A percentile compares a stretch with the other conserved stretches of the same genome.
Evolutionary conservation across 2,888 invertebrate genomes (phyloP).

Genomic region (Chymomyza amoena): DNA sequence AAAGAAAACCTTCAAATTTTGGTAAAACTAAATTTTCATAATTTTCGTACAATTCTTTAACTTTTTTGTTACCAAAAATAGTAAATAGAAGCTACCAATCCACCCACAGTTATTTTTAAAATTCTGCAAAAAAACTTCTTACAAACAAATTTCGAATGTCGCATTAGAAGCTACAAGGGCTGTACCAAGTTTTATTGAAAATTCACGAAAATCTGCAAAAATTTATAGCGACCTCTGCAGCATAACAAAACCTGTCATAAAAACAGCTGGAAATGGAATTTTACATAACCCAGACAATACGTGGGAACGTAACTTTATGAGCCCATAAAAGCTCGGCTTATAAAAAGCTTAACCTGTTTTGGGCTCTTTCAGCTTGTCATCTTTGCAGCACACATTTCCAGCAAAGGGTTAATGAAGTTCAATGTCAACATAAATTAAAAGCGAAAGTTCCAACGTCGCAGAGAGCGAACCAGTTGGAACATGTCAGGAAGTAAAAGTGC

Average conservation of each 20-base stretch:
- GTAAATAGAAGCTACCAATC: no score
- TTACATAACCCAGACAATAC: neutral
- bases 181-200: no score
- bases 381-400: slow-evolving; percentile 24
- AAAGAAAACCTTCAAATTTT: no score
- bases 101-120: no score
- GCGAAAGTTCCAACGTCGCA: slow-evolving; percentile 37
- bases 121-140: no score
- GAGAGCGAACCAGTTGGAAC: neutral
- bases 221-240: no score
- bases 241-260: neutral
- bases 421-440: slow-evolving; percentile 40
- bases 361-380: neutral
- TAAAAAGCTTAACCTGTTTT: slow-evolving; percentile 1
- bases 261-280: neutral
- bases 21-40: no score
- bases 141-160: no score
- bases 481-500: slow-evolving; percentile 1
- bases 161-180: no score
- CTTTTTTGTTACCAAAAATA: no score
- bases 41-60: no score
- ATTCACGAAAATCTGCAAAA: no score
- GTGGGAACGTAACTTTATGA: neutral
- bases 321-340: neutral
- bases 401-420: slow-evolving; percentile 45